A percentile compares a stretch with the other conserved stretches of the same genome.
These are phyloP conservation scores for Plodia interpunctella DNA, from an alignment of 1,140 invertebrate species.

Conservation along the genomic window DNA sequence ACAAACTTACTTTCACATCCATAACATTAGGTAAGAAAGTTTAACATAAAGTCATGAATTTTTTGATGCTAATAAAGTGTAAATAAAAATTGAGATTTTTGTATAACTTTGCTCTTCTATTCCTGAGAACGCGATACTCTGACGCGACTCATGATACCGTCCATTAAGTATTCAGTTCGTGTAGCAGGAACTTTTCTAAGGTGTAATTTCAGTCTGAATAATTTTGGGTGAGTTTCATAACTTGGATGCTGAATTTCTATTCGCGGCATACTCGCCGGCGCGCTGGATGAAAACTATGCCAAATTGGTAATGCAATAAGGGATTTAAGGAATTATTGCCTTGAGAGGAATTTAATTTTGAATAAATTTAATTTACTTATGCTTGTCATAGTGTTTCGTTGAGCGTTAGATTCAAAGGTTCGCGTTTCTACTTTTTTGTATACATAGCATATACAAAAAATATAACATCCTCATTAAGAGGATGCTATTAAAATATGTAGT, in stretches of 20 bases:
- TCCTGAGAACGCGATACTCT: background rate
- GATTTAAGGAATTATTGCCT: too few species aligned
- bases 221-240: constrained; percentile 8
- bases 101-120: background rate
- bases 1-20: too few species aligned
- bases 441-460: too few species aligned
- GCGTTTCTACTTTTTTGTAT: too few species aligned
- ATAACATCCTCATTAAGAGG: too few species aligned
- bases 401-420: too few species aligned
- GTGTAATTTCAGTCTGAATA: constrained; percentile 13
- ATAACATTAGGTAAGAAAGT: too few species aligned
- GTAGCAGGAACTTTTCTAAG: constrained; percentile 12
- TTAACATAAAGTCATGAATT: too few species aligned
- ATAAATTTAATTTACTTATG: too few species aligned
- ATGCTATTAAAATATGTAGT: too few species aligned
- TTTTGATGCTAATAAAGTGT: background rate
- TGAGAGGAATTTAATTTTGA: too few species aligned
- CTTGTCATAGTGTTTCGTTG: too few species aligned
- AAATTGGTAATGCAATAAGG: background rate
- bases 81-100: background rate
- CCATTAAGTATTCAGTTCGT: background rate
- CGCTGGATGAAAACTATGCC: background rate
- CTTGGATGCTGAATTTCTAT: background rate
- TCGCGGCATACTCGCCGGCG: background rate
- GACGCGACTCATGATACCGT: background rate